Evolutionary conservation across 2,888 invertebrate species (phyloP).

Genomic region (Nemotelus pantherinus): DNA sequence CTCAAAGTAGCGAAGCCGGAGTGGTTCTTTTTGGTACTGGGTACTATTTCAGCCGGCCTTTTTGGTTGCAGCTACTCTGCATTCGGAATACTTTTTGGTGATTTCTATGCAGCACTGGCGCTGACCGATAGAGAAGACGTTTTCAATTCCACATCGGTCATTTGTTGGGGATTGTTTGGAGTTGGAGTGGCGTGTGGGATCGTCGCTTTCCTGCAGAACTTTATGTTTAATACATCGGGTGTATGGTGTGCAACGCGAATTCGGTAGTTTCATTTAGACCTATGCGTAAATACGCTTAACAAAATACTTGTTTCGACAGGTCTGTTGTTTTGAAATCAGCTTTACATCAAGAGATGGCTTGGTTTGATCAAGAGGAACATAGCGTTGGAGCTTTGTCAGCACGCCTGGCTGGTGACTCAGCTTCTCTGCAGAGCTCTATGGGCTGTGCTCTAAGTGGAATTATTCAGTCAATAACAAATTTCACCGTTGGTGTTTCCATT

Average conservation of each 20-base stretch:
- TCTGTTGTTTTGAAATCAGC: conserved; percentile 69
- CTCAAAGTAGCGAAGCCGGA: conserved; percentile 75
- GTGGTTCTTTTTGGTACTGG: conserved; percentile 72
- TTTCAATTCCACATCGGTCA: conserved; percentile 68
- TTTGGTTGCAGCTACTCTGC: conserved; percentile 79
- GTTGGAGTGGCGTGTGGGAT: conserved; percentile 74
- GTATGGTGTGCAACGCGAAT: conserved; percentile 78
- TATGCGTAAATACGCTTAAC: not conserved
- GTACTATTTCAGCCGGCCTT: conserved; percentile 72
- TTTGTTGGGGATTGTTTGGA: conserved; percentile 72
- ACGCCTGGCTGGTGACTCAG: conserved; percentile 75
- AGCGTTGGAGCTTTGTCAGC: conserved; percentile 77
- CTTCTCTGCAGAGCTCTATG: conserved; percentile 77
- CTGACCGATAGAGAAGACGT: conserved; percentile 69
- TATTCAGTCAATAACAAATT: conserved; percentile 73
- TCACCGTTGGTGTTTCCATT: conserved; percentile 71
- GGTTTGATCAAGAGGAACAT: conserved; percentile 76
- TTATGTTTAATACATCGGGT: conserved; percentile 80
- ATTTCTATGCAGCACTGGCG: conserved; percentile 78
- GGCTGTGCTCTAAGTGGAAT: conserved; percentile 75
- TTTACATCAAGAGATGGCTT: conserved; percentile 77
- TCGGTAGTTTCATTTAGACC: conserved; percentile 60
- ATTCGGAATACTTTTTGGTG: conserved; percentile 81
- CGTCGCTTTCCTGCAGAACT: conserved; percentile 76
- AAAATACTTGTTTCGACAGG: not conserved